Percentiles rank a stretch among this genome's conserved stretches.
phyloP scores from a whole-genome alignment of 2,797 vertebrate genomes.

The Muscicapa striata region DNA sequence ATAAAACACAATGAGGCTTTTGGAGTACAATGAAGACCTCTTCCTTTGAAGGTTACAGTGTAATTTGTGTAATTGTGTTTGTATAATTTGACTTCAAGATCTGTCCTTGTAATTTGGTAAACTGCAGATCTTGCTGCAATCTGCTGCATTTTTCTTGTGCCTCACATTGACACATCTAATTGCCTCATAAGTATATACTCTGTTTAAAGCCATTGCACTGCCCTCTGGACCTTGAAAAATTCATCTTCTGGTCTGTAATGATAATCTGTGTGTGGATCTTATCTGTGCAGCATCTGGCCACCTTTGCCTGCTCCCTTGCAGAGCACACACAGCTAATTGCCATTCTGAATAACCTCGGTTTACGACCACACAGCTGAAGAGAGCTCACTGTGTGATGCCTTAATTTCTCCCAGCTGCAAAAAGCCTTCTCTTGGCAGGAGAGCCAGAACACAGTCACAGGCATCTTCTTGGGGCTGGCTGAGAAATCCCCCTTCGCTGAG shows the following conservation, averaged over 20 bases:
- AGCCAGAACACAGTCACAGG: background rate
- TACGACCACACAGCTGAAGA: constrained; percentile 15
- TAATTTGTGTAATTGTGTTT: constrained; percentile 62
- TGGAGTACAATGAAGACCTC: constrained; percentile 29
- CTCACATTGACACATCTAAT: constrained; percentile 21
- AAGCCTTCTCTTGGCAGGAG: constrained; percentile 29
- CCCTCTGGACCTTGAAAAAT: constrained; percentile 40
- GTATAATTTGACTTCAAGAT: constrained; percentile 60
- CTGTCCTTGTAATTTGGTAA: constrained; percentile 52
- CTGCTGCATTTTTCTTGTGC: constrained; percentile 31
- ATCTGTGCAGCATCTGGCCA: constrained; percentile 63
- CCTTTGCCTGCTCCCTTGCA: constrained; percentile 54
- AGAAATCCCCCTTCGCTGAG: background rate
- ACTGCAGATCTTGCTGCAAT: constrained; percentile 46
- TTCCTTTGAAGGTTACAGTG: constrained; percentile 62
- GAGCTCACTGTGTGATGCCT: background rate
- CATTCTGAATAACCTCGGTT: constrained; percentile 37
- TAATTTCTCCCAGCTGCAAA: constrained; percentile 22
- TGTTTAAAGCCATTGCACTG: constrained; percentile 11
- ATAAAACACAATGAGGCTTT: constrained; percentile 39
- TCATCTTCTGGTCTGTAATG: constrained; percentile 41
- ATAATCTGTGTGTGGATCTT: constrained; percentile 60
- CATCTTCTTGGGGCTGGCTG: background rate
- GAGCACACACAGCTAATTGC: constrained; percentile 65
- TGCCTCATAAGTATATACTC: constrained; percentile 26